Conservation (phyloP, 2,888 invertebrate species). For the Gastrophysa polygoni region DNA sequence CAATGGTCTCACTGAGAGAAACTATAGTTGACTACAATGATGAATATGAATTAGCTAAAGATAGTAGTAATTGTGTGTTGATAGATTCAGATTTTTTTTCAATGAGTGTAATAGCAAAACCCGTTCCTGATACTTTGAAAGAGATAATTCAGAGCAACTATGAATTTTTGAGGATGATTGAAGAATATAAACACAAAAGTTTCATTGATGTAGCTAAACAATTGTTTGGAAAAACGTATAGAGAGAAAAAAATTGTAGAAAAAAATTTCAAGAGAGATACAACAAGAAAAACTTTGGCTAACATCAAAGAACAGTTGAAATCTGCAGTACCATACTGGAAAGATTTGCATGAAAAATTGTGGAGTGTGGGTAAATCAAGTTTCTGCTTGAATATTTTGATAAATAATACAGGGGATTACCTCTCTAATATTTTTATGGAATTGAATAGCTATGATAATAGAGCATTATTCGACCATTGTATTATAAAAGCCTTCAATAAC, state of each 20-base stretch:
- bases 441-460: constrained; percentile 61
- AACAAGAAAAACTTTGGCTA: constrained; percentile 37
- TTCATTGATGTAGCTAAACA: constrained; percentile 43
- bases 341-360: constrained; percentile 68
- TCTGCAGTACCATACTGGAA: constrained; percentile 56
- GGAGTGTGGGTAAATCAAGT: constrained; percentile 91
- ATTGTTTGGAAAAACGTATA: constrained; percentile 48
- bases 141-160: constrained; percentile 73
- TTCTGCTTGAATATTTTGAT: constrained; percentile 90
- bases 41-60: constrained; percentile 85
- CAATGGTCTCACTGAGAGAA: constrained; percentile 96
- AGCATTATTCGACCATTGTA: constrained; percentile 74
- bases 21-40: constrained; percentile 75
- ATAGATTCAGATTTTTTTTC: constrained; percentile 42
- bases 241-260: constrained; percentile 34
- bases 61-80: constrained; percentile 30
- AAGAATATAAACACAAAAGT: constrained; percentile 51
- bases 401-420: constrained; percentile 76
- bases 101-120: constrained; percentile 76
- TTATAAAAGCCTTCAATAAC: constrained; percentile 86
- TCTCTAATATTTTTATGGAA: constrained; percentile 62
- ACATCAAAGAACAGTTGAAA: constrained; percentile 64
- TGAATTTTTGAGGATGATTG: constrained; percentile 72
- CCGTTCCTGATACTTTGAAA: constrained; percentile 76
- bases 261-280: constrained; percentile 45